These are phyloP conservation scores for Anolis apletophallus DNA, from an alignment of 2,797 vertebrate genomes.

Conservation along the genomic window DNA sequence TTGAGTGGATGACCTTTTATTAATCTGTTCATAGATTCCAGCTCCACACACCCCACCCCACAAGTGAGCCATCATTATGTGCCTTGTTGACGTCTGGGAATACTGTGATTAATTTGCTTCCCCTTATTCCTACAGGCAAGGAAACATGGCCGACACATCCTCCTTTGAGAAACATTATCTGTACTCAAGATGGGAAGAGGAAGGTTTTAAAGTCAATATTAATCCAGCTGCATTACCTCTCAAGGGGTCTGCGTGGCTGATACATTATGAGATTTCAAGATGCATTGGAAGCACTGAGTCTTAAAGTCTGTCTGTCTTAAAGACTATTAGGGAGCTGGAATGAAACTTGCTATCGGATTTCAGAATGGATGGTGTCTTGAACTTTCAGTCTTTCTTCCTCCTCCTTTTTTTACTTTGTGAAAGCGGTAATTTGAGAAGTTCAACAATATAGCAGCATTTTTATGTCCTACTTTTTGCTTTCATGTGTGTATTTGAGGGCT, in stretches of 20 bases:
- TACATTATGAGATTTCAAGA: slow-evolving; percentile 20
- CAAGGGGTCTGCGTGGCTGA: slow-evolving; percentile 15
- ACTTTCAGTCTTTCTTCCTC: neutral
- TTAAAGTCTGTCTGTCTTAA: slow-evolving; percentile 17
- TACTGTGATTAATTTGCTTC: slow-evolving; percentile 48
- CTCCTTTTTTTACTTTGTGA: neutral
- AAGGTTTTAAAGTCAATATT: slow-evolving; percentile 21
- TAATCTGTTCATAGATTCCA: slow-evolving; percentile 52
- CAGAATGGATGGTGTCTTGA: neutral
- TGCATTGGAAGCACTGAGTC: slow-evolving; percentile 1
- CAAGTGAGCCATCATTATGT: slow-evolving; percentile 31
- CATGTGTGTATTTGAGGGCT: neutral
- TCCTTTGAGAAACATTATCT: slow-evolving; percentile 36
- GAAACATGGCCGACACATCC: accelerated
- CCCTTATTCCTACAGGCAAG: slow-evolving; percentile 31
- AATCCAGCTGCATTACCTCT: slow-evolving; percentile 37
- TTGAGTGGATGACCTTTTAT: slow-evolving; percentile 33
- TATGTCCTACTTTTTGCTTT: slow-evolving; percentile 9
- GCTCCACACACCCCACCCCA: neutral
- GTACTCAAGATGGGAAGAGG: slow-evolving; percentile 22
- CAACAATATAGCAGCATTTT: slow-evolving; percentile 14
- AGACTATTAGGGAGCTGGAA: slow-evolving; percentile 23
- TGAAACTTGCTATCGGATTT: neutral
- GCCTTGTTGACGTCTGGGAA: slow-evolving; percentile 45
- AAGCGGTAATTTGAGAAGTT: neutral